Conservation (phyloP, 1,140 invertebrate species). For the Leptonema lineaticorne region DNA sequence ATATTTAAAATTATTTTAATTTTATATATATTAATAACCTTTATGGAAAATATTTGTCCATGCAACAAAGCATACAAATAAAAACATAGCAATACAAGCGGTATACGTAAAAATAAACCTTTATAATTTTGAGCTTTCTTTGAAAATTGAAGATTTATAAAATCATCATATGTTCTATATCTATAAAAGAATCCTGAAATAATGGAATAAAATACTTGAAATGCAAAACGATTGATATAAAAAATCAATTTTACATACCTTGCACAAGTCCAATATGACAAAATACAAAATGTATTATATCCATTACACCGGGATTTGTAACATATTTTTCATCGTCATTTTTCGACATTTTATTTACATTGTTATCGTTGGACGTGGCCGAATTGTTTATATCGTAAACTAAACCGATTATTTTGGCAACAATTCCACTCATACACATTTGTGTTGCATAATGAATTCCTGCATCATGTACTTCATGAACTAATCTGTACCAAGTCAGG, state of each 20-base stretch:
- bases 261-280: neutral
- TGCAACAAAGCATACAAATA: neutral
- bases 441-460: neutral
- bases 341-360: neutral
- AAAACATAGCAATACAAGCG: neutral
- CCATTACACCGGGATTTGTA: neutral
- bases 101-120: neutral
- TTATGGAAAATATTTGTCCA: neutral
- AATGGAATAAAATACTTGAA: neutral
- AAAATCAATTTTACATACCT: neutral
- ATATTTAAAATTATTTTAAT: too few species aligned
- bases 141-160: neutral
- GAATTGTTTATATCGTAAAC: neutral
- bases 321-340: neutral
- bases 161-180: neutral
- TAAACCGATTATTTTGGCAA: neutral
- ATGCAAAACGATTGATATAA: neutral
- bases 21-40: too few species aligned
- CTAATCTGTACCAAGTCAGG: neutral
- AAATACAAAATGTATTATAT: neutral
- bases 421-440: neutral
- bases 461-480: neutral
- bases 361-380: neutral
- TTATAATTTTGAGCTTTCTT: neutral
- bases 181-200: neutral